Evolutionary conservation across 2,888 invertebrate genomes (phyloP).

Genomic region (Dorcus hopei): DNA sequence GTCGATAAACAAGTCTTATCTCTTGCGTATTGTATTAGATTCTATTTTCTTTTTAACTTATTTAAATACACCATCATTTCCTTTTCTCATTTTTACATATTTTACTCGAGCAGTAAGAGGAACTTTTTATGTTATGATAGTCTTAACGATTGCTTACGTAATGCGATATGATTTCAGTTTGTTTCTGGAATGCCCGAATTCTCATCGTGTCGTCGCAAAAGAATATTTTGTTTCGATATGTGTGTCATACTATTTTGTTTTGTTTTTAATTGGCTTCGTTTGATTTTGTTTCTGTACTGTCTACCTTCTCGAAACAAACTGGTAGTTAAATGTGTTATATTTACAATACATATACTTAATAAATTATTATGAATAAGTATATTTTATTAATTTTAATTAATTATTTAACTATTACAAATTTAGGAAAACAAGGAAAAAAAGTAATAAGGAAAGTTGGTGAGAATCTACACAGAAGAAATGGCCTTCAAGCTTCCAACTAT

Average conservation of each 20-base stretch:
- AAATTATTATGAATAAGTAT: conserved; percentile 37
- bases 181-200: not conserved
- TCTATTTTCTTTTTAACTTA: conserved; percentile 3
- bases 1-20: conserved; percentile 11
- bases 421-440: too few species aligned
- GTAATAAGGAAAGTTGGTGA: too few species aligned
- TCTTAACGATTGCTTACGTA: not conserved
- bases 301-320: conserved; percentile 27
- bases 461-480: too few species aligned
- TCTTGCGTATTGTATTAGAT: conserved; percentile 1
- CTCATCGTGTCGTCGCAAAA: too few species aligned
- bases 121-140: too few species aligned
- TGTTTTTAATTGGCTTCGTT: not conserved
- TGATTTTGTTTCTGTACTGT: conserved; percentile 29
- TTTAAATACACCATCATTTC: conserved; percentile 6
- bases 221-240: too few species aligned
- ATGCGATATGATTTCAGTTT: not conserved
- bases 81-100: not conserved
- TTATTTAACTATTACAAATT: not conserved
- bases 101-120: not conserved
- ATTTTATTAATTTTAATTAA: conserved; percentile 5
- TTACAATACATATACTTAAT: conserved; percentile 43
- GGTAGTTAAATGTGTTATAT: conserved; percentile 43
- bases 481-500: too few species aligned
- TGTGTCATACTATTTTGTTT: not conserved